A percentile compares a stretch with the other conserved stretches of the same genome.
phyloP scores from a whole-genome alignment of 2,888 invertebrate genomes.

The Altica lythri region DNA sequence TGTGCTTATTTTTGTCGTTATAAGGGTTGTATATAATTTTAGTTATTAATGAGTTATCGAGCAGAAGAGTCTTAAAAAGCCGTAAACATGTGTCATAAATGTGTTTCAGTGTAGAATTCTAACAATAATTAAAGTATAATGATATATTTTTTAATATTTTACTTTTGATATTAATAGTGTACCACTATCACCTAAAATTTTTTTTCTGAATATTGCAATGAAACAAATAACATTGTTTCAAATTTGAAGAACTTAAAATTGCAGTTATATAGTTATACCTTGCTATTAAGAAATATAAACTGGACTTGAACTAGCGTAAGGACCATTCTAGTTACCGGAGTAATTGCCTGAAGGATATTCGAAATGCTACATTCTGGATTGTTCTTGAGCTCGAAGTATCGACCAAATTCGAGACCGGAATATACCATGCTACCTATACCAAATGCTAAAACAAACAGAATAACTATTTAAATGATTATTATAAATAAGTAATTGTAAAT shows the following conservation, averaged over 20 bases:
- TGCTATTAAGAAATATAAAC: constrained; percentile 96
- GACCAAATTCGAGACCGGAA: constrained; percentile 93
- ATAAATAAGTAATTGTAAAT: background rate
- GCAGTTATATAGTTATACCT: constrained; percentile 63
- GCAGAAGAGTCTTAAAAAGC: no score
- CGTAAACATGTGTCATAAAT: no score
- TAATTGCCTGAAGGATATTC: constrained; percentile 85
- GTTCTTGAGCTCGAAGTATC: constrained; percentile 90
- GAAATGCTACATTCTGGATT: constrained; percentile 80
- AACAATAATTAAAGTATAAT: no score
- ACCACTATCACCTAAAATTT: no score
- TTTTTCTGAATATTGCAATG: no score
- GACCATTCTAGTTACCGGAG: constrained; percentile 90
- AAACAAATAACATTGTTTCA: background rate
- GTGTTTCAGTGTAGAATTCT: no score
- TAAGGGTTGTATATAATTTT: no score
- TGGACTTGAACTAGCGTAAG: constrained; percentile 98
- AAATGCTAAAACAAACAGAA: constrained; percentile 70
- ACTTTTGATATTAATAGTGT: no score
- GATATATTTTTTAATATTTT: no score
- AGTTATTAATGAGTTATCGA: no score
- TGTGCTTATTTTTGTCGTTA: no score
- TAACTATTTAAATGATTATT: background rate
- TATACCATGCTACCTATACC: constrained; percentile 98
- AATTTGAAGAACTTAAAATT: background rate